Percentiles rank a stretch among this genome's conserved stretches.
phyloP scores from a whole-genome alignment of 2,888 invertebrate genomes.

The Biston betularia region DNA sequence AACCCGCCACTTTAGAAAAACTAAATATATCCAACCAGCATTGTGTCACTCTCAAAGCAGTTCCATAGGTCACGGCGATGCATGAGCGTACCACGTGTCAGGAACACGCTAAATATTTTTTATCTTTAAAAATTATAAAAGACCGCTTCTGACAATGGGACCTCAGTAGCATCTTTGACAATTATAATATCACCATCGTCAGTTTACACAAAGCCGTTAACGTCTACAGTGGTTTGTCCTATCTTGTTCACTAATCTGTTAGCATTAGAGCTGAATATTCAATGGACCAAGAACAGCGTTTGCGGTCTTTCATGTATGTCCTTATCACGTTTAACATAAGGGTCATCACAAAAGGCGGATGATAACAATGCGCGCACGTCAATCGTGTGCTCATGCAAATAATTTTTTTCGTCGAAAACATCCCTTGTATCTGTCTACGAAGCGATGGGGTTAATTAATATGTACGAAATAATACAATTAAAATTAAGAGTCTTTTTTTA shows the following conservation, averaged over 20 bases:
- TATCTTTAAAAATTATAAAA: constrained; percentile 85
- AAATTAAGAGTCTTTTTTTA: constrained; percentile 78
- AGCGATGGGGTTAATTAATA: constrained; percentile 85
- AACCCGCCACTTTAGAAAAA: constrained; percentile 85
- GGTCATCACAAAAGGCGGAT: constrained; percentile 85
- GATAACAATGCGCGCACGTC: constrained; percentile 85
- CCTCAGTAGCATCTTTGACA: constrained; percentile 86
- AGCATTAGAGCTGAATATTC: constrained; percentile 61
- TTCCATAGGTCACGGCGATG: constrained; percentile 84
- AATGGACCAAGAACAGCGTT: constrained; percentile 50
- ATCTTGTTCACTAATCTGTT: constrained; percentile 63
- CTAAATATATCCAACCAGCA: constrained; percentile 82
- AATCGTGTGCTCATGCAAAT: constrained; percentile 86
- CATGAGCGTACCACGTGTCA: constrained; percentile 83
- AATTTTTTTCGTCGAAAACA: constrained; percentile 83
- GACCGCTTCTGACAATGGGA: constrained; percentile 79
- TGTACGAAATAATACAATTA: constrained; percentile 83
- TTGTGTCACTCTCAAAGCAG: constrained; percentile 84
- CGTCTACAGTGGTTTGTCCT: constrained; percentile 47
- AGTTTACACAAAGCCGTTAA: constrained; percentile 62
- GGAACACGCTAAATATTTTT: constrained; percentile 85
- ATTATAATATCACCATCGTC: constrained; percentile 79
- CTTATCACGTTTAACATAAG: constrained; percentile 77
- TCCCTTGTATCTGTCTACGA: constrained; percentile 81
- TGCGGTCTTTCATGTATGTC: constrained; percentile 59